A percentile compares a stretch with the other conserved stretches of the same genome.
These are phyloP conservation scores for Morphnarchus princeps DNA, from an alignment of 2,113 vertebrate species.

Conservation along the genomic window DNA sequence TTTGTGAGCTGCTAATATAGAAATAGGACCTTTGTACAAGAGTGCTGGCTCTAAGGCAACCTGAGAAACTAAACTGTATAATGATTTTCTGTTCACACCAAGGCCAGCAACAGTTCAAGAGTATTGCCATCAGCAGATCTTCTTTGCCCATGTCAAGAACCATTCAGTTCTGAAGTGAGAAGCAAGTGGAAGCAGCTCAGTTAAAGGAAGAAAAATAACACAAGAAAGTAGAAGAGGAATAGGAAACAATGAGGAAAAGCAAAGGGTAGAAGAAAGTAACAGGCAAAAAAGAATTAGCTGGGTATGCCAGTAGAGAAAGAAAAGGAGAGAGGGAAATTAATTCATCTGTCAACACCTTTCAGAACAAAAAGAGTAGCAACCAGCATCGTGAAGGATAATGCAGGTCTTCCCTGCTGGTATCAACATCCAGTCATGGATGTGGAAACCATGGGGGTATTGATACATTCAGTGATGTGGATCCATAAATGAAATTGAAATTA, in stretches of 20 bases:
- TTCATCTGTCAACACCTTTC: not conserved
- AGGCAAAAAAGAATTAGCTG: not conserved
- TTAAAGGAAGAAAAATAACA: not conserved
- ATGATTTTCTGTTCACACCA: not conserved
- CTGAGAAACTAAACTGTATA: not conserved
- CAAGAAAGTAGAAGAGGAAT: not conserved
- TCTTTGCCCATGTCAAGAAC: not conserved
- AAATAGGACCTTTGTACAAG: not conserved
- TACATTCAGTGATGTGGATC: not conserved
- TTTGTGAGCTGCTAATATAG: not conserved
- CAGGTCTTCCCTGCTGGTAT: not conserved
- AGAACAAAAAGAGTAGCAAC: not conserved
- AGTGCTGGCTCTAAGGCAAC: not conserved
- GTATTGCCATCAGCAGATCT: not conserved
- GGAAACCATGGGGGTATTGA: not conserved
- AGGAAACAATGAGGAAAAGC: not conserved
- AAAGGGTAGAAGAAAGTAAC: not conserved
- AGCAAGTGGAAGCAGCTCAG: not conserved
- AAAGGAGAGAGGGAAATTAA: not conserved
- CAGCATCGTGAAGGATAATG: not conserved
- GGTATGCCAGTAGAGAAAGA: not conserved
- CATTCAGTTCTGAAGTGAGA: not conserved
- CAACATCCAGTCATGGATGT: not conserved
- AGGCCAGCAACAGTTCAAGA: not conserved
- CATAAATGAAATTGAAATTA: not conserved